Evolutionary conservation across 1,140 invertebrate genomes (phyloP).

Genomic region (Acromyrmex charruanus): DNA sequence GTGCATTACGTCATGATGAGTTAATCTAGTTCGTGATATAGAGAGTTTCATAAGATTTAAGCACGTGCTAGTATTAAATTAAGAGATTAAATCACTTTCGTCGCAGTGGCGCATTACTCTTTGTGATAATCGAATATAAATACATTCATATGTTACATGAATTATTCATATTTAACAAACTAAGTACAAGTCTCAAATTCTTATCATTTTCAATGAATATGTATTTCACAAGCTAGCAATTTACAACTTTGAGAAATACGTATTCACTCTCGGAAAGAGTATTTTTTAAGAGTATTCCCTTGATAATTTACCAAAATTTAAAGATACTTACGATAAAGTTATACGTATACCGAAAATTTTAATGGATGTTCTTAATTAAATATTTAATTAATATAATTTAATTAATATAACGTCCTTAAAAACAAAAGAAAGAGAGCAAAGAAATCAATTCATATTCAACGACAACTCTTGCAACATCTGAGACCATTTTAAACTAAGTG

Average conservation of each 20-base stretch:
- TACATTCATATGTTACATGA: not conserved
- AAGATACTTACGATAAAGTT: conserved; percentile 1
- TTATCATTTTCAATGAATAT: conserved; percentile 1
- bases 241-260: not conserved
- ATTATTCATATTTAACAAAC: not conserved
- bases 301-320: conserved; percentile 9
- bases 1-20: not conserved
- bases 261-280: not conserved
- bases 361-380: conserved; percentile 33
- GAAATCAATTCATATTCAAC: not conserved
- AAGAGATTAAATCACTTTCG: conserved; percentile 26
- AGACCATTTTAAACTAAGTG: not conserved
- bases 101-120: not conserved
- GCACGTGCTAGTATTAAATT: conserved; percentile 9
- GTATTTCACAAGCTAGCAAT: not conserved
- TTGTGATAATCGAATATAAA: not conserved
- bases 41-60: conserved; percentile 17
- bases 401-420: not conserved
- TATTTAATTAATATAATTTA: not conserved
- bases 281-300: not conserved
- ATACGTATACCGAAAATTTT: not conserved
- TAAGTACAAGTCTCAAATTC: not conserved
- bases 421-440: not conserved
- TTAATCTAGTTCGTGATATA: conserved; percentile 2
- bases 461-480: not conserved